A percentile compares a stretch with the other conserved stretches of the same genome.
phyloP scores from a whole-genome alignment of 2,888 invertebrate genomes.

The Perithous albicinctus region DNA sequence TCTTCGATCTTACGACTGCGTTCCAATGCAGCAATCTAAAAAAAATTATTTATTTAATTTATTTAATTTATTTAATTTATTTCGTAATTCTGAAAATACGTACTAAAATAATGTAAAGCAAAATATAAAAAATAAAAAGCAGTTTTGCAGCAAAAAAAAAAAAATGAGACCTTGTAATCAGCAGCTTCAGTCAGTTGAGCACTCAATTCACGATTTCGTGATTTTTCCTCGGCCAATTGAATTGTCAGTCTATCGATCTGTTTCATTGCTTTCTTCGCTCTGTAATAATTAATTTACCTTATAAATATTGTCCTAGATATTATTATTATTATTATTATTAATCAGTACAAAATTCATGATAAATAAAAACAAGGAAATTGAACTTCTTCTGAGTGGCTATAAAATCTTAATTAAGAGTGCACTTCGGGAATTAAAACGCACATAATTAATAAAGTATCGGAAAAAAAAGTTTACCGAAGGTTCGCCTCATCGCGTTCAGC shows the following conservation, averaged over 20 bases:
- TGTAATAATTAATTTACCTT: conserved; percentile 67
- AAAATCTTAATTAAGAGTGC: background rate
- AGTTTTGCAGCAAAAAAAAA: conserved; percentile 20
- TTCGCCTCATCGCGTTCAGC: conserved; percentile 85
- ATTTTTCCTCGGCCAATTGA: conserved; percentile 93
- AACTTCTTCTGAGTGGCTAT: background rate
- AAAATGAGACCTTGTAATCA: conserved; percentile 90
- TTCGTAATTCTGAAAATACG: too few relatives aligned
- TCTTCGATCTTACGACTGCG: conserved; percentile 94
- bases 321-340: background rate
- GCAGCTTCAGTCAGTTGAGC: conserved; percentile 94
- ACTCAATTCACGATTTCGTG: conserved; percentile 93
- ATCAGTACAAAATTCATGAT: background rate
- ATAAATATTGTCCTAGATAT: too few relatives aligned
- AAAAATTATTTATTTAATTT: conserved; percentile 14
- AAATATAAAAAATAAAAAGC: background rate
- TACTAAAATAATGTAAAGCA: too few relatives aligned
- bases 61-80: too few relatives aligned
- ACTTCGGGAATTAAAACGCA: background rate
- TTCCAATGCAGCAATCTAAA: conserved; percentile 92
- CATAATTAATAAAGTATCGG: conserved; percentile 36
- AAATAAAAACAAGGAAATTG: background rate
- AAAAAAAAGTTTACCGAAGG: conserved; percentile 79
- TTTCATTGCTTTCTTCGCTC: conserved; percentile 92
- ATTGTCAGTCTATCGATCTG: conserved; percentile 93